Conservation (phyloP, 2,888 invertebrate species). For the Tipula lateralis region DNA sequence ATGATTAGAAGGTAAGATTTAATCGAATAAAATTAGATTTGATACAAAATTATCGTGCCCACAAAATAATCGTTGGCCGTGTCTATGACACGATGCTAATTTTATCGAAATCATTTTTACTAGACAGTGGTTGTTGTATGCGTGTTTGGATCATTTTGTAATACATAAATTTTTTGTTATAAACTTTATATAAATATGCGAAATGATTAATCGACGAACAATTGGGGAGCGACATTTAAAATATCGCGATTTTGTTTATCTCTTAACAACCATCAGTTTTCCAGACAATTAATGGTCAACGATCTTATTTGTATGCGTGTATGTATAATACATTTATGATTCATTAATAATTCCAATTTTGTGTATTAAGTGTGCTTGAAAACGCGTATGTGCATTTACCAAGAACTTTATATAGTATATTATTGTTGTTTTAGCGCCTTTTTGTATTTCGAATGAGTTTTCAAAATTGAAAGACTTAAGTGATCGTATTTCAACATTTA, state of each 20-base stretch:
- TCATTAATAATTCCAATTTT: neutral
- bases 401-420: neutral
- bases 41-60: neutral
- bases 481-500: neutral
- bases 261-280: neutral
- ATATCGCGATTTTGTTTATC: neutral
- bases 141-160: neutral
- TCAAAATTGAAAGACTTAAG: neutral
- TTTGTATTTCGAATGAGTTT: neutral
- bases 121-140: neutral
- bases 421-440: neutral
- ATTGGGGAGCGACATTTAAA: slow-evolving; percentile 19
- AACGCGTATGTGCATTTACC: neutral
- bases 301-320: neutral
- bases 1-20: neutral
- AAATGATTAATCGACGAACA: neutral
- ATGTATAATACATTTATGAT: neutral
- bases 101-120: neutral
- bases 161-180: neutral
- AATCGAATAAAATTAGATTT: neutral
- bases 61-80: neutral
- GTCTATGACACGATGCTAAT: neutral
- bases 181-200: neutral
- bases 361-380: neutral
- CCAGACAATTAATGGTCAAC: slow-evolving; percentile 13